phyloP scores from a whole-genome alignment of 2,888 invertebrate species.

The Abscondita cerata region DNA sequence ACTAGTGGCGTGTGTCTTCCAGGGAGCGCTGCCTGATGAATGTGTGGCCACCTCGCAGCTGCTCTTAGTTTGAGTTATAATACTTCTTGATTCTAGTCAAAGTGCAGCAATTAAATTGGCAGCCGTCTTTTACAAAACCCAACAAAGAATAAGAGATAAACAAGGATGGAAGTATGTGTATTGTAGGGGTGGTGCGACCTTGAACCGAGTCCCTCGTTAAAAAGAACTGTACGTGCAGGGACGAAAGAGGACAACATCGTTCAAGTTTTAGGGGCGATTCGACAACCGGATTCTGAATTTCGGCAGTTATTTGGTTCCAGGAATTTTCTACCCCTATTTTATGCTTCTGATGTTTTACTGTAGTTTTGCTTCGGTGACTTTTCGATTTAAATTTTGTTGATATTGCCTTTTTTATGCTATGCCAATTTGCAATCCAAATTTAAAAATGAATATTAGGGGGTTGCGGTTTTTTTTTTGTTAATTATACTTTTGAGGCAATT shows the following conservation, averaged over 20 bases:
- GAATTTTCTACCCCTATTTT: constrained; percentile 41
- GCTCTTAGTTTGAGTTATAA: constrained; percentile 40
- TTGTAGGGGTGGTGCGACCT: constrained; percentile 56
- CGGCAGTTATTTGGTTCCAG: constrained; percentile 55
- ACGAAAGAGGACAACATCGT: constrained; percentile 28
- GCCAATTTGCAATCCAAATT: constrained; percentile 11
- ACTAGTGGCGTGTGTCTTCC: constrained; percentile 63
- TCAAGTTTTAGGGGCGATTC: constrained; percentile 44
- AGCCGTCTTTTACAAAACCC: constrained; percentile 36
- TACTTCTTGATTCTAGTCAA: constrained; percentile 38
- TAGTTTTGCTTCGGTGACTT: constrained; percentile 33
- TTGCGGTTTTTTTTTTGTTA: background rate
- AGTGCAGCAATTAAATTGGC: constrained; percentile 46
- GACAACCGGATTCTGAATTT: constrained; percentile 52
- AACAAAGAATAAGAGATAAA: constrained; percentile 12
- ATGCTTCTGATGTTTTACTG: constrained; percentile 22
- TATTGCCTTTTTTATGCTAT: constrained; percentile 2
- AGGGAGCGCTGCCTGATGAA: constrained; percentile 49
- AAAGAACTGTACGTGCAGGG: constrained; percentile 37
- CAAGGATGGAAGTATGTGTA: constrained; percentile 33
- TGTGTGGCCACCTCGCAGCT: constrained; percentile 43
- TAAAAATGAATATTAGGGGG: constrained; percentile 7
- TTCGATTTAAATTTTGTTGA: constrained; percentile 24
- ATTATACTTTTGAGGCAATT: too few species aligned
- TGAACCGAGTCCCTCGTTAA: constrained; percentile 48